phyloP scores from a whole-genome alignment of 2,888 invertebrate genomes.

The Notocelia uddmanniana region DNA sequence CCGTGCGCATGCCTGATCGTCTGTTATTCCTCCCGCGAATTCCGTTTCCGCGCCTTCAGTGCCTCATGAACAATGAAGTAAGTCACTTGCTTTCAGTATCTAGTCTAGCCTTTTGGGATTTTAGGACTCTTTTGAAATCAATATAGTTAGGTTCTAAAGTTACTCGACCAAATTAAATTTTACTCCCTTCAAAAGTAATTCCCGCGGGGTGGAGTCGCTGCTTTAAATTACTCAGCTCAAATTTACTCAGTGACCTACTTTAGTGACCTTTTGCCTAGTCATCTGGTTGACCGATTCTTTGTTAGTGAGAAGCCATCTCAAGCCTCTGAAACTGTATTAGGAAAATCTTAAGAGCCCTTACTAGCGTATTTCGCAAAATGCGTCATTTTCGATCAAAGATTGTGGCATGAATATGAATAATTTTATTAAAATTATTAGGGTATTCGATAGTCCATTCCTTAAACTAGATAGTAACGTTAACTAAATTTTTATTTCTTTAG shows the following conservation, averaged over 20 bases:
- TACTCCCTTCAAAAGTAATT: background rate
- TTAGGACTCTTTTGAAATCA: too few relatives aligned
- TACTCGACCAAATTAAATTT: background rate
- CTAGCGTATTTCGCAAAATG: too few relatives aligned
- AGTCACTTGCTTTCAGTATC: background rate
- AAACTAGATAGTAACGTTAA: too few relatives aligned
- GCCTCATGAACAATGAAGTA: conserved; percentile 34
- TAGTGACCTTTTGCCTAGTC: conserved; percentile 24
- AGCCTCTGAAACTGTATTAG: background rate
- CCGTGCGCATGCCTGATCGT: conserved; percentile 20
- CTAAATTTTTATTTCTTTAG: too few relatives aligned
- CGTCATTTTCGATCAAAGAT: too few relatives aligned
- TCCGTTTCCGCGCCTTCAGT: background rate
- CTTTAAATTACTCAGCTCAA: too few relatives aligned
- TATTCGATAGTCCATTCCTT: too few relatives aligned
- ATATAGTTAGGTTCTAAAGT: too few relatives aligned
- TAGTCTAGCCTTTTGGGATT: too few relatives aligned
- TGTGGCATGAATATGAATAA: too few relatives aligned
- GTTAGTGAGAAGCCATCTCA: too few relatives aligned
- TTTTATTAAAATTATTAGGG: too few relatives aligned
- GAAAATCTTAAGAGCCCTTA: background rate
- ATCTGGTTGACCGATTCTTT: background rate
- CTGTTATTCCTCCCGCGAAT: background rate
- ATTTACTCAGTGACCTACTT: conserved; percentile 8
- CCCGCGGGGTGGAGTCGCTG: background rate